These are phyloP conservation scores for Podabrus alpinus DNA, from an alignment of 2,888 invertebrate genomes.

Conservation along the genomic window DNA sequence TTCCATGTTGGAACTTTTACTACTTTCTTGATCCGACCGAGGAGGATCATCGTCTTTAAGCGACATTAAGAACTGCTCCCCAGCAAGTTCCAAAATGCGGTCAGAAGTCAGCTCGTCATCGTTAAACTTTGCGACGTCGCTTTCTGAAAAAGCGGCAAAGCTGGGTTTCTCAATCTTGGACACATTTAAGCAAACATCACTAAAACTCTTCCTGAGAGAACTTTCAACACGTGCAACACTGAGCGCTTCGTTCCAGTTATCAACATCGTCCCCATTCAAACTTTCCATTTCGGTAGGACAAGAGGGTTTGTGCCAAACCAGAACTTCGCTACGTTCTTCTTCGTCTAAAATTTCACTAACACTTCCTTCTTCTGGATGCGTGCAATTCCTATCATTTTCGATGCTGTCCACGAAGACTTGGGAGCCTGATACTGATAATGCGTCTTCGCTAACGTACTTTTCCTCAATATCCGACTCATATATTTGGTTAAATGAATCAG, in stretches of 20 bases:
- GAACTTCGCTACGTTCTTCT: background rate
- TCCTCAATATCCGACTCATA: background rate
- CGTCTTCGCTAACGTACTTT: background rate
- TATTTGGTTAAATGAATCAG: background rate
- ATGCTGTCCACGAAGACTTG: background rate
- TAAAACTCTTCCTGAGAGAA: conserved; percentile 33
- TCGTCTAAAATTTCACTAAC: background rate
- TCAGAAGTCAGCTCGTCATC: conserved; percentile 22
- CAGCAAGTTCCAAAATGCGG: conserved; percentile 38
- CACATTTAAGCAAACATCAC: conserved; percentile 25
- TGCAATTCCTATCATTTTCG: background rate
- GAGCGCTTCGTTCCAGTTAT: conserved; percentile 31
- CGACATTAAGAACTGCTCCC: conserved; percentile 34
- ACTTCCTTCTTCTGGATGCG: background rate
- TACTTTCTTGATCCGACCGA: background rate
- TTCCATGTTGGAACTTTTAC: background rate
- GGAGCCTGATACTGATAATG: background rate
- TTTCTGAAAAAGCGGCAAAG: background rate
- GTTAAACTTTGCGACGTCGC: background rate
- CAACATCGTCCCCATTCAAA: conserved; percentile 27
- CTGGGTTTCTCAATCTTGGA: background rate
- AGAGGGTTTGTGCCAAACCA: background rate
- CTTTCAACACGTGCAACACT: conserved; percentile 34
- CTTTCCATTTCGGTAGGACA: conserved; percentile 30
- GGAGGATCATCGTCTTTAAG: background rate